phyloP scores from a whole-genome alignment of 2,888 invertebrate genomes.

The Zaprionus lineosus region DNA sequence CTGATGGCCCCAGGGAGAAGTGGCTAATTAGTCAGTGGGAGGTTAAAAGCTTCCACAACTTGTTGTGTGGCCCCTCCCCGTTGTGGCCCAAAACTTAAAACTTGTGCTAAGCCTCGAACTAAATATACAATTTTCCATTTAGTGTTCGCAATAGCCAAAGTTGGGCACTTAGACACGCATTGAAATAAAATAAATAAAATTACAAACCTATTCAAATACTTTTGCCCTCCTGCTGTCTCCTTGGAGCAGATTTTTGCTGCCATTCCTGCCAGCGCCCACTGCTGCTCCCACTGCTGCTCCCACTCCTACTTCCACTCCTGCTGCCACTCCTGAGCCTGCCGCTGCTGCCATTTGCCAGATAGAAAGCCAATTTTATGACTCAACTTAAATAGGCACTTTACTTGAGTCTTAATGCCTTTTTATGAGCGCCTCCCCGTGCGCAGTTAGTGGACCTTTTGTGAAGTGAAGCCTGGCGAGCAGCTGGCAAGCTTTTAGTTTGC shows the following conservation, averaged over 20 bases:
- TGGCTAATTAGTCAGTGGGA: no score
- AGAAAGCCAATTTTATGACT: slow-evolving; percentile 79
- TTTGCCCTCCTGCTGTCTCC: neutral
- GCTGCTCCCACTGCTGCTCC: neutral
- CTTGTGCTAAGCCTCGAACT: neutral
- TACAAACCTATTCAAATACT: slow-evolving; percentile 33
- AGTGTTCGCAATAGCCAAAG: slow-evolving; percentile 40
- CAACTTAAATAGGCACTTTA: slow-evolving; percentile 79
- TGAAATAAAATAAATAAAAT: slow-evolving; percentile 78
- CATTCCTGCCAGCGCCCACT: neutral
- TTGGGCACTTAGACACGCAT: slow-evolving; percentile 72
- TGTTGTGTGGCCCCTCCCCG: no score
- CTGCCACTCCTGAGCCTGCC: neutral
- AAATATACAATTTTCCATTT: slow-evolving; percentile 15
- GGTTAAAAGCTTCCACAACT: neutral
- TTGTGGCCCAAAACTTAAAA: no score
- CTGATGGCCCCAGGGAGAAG: no score
- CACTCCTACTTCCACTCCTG: neutral
- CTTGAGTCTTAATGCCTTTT: slow-evolving; percentile 78
- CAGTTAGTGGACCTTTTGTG: slow-evolving; percentile 52
- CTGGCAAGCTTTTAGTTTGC: slow-evolving; percentile 25
- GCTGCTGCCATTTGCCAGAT: slow-evolving; percentile 56
- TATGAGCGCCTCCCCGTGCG: slow-evolving; percentile 51
- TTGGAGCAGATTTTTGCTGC: no score
- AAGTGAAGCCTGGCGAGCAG: slow-evolving; percentile 21